Percentiles rank a stretch among this genome's conserved stretches.
These are phyloP conservation scores for Siderastrea siderea DNA, from an alignment of 92 coral and sea anemone species.

Conservation along the genomic window DNA sequence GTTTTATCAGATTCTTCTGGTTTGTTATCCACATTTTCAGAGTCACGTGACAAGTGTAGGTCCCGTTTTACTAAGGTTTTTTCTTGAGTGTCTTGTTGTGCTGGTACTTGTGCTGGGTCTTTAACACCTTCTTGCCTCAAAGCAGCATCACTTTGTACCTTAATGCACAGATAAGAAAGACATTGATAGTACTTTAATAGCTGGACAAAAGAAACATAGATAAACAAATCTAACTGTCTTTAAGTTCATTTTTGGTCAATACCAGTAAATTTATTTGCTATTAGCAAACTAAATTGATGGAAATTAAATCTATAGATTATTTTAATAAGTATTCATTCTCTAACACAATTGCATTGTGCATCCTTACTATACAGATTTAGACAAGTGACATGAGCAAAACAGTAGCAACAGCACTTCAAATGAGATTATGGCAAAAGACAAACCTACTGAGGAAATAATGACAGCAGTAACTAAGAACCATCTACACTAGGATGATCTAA, in stretches of 20 bases:
- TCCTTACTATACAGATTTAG: no score
- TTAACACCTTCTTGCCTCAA: neutral
- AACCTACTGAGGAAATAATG: no score
- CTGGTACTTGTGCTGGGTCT: conserved; percentile 2
- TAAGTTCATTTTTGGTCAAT: neutral
- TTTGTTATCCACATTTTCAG: neutral
- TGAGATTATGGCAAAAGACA: no score
- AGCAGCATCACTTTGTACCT: conserved; percentile 23
- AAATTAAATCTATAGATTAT: no score
- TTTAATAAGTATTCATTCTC: no score
- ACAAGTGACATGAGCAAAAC: no score
- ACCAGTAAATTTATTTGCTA: neutral
- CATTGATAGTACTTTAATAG: neutral
- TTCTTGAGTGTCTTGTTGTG: conserved; percentile 15
- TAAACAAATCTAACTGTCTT: neutral
- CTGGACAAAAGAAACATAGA: neutral
- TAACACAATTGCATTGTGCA: no score
- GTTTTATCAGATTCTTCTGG: neutral
- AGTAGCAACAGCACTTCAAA: no score
- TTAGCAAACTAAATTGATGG: no score
- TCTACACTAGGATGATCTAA: no score
- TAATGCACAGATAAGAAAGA: conserved; percentile 2
- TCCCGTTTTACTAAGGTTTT: conserved; percentile 21
- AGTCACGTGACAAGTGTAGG: neutral
- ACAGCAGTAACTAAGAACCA: no score